Evolutionary conservation across 2,113 vertebrate species (phyloP).

Genomic region (Panthera uncia): DNA sequence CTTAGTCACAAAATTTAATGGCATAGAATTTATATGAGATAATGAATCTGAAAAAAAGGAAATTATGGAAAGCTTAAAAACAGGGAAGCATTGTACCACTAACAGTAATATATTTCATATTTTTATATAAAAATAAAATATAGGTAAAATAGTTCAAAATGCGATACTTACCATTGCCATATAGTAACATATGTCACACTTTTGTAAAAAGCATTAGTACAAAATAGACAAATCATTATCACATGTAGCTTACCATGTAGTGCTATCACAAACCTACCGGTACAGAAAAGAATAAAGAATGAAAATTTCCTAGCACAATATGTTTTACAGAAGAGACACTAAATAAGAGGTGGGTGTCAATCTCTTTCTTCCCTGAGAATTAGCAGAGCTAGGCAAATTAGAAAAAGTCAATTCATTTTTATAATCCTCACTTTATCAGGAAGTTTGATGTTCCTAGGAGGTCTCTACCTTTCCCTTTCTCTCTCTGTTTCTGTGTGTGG

Average conservation of each 20-base stretch:
- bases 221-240: neutral
- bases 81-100: neutral
- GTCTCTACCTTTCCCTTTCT: neutral
- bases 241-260: neutral
- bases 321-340: neutral
- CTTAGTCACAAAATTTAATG: neutral
- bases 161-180: neutral
- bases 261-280: neutral
- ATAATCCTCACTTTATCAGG: neutral
- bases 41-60: neutral
- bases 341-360: neutral
- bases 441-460: neutral
- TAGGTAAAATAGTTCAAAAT: neutral
- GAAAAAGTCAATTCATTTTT: neutral
- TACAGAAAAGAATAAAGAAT: neutral
- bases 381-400: neutral
- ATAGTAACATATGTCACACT: neutral
- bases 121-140: neutral
- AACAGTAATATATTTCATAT: neutral
- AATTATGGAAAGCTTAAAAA: neutral
- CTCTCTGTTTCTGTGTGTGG: neutral
- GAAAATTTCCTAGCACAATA: neutral
- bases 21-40: neutral
- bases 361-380: neutral
- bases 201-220: neutral